Evolutionary conservation across 2,888 invertebrate genomes (phyloP).

Genomic region (Ophonus ardosiacus): DNA sequence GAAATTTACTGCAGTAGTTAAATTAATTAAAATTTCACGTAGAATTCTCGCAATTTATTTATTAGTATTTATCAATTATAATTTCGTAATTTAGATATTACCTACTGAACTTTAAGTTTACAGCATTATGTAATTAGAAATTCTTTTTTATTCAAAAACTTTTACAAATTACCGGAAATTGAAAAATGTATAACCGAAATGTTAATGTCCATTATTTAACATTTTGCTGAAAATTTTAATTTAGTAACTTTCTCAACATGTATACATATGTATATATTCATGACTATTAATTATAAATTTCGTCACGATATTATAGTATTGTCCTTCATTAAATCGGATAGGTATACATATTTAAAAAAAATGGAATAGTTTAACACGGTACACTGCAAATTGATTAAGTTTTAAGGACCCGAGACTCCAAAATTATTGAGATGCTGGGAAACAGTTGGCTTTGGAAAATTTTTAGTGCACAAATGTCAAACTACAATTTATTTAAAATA

Average conservation of each 20-base stretch:
- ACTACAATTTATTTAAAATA: too few relatives aligned
- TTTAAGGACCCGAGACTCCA: too few relatives aligned
- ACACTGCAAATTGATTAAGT: too few relatives aligned
- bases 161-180: neutral
- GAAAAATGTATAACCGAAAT: constrained; percentile 5
- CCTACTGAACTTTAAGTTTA: neutral
- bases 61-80: neutral
- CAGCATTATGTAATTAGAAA: neutral
- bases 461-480: too few relatives aligned
- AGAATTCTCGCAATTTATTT: neutral
- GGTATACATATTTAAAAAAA: too few relatives aligned
- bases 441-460: too few relatives aligned
- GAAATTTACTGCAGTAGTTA: neutral
- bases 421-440: too few relatives aligned
- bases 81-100: neutral
- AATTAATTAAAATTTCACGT: neutral
- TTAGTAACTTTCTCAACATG: constrained; percentile 26
- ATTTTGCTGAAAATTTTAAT: constrained; percentile 8
- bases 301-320: neutral
- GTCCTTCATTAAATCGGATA: neutral
- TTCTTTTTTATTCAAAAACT: neutral
- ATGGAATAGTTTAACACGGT: too few relatives aligned
- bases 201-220: constrained; percentile 16
- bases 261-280: constrained; percentile 25
- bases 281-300: neutral